Evolutionary conservation across 2,113 vertebrate species (phyloP), one percentile per base, ranked within the genome.

Genomic region (Gavia stellata): DNA sequence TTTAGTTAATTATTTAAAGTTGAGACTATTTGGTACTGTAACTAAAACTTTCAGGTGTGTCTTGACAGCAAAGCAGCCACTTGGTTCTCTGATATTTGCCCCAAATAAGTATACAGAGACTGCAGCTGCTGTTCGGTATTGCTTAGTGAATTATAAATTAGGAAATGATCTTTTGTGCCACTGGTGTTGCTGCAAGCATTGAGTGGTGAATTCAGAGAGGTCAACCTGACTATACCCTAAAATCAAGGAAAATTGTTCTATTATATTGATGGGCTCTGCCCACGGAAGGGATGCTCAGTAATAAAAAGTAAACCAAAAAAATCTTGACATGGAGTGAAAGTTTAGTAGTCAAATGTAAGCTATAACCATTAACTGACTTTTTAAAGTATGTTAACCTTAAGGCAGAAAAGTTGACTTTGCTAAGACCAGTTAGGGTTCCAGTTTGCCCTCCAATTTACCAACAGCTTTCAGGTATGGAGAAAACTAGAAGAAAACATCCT

Each of bases 11-110:
- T 68, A n/a, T 31, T 53, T 75, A 19, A 63, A 55, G n/a, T 56
- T 84, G 63, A 56, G 56, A 56, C 7, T 85, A 12, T 53, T 70
- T 58, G 14, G 23, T 82, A 40, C 7, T 7, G 12, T 44, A 61
- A 55, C 24, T 87, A 91, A 95, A 96, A 45, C 34, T 65, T 86
- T 59, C 74, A 92, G 68, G 40, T 9, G 4, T 38, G 47, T 58
- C 81, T 74, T 55, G 81, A 81, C 38, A 91, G 66, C 59, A 84
- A 67, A 78, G 71, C 63, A 94, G 85, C 61, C 81, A 11, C 61
- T 72, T 92, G 40, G 15, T 93, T 94, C 95, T 97, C 90, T 94
- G 91, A 89, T 96, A 94, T 94, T 96, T 96, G 93, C 80, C 71
- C 92, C 86, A 92, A 86, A 81, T 94, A 96, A 95, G 65, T 66